Evolutionary conservation across 2,888 invertebrate species (phyloP).

Genomic region (Acrobeloides nanus): DNA sequence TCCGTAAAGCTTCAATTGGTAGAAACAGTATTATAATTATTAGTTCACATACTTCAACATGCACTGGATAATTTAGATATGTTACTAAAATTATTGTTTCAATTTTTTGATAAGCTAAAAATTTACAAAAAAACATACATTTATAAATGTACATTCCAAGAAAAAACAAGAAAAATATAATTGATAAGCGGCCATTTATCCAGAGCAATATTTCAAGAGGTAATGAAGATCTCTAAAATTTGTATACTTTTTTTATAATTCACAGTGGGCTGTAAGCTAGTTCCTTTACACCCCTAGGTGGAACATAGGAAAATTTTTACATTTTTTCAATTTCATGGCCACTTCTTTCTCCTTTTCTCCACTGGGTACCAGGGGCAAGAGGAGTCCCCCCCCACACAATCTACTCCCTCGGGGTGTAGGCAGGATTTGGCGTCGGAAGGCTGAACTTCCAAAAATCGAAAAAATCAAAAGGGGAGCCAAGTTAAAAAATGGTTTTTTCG

Average conservation of each 20-base stretch:
- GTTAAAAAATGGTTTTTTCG: no score
- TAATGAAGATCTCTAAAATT: conserved; percentile 29
- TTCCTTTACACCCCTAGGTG: no score
- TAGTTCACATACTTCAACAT: conserved; percentile 34
- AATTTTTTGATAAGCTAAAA: not conserved
- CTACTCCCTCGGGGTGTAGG: no score
- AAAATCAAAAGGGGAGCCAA: no score
- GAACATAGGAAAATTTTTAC: no score
- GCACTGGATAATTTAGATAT: conserved; percentile 28
- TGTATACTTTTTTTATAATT: not conserved
- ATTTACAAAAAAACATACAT: conserved; percentile 14
- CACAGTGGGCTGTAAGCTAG: no score
- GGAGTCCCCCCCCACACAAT: no score
- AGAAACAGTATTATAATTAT: conserved; percentile 32
- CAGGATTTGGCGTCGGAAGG: no score
- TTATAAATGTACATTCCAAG: conserved; percentile 22
- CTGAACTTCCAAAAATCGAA: no score
- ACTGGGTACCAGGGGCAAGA: no score
- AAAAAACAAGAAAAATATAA: conserved; percentile 21
- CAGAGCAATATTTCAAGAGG: conserved; percentile 28
- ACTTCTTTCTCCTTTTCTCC: no score
- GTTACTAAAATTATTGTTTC: conserved; percentile 20
- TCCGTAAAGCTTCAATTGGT: conserved; percentile 35
- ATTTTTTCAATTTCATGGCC: no score
- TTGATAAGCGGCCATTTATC: conserved; percentile 18